phyloP scores from a whole-genome alignment of 2,113 vertebrate species.

The Hiodon alosoides region DNA sequence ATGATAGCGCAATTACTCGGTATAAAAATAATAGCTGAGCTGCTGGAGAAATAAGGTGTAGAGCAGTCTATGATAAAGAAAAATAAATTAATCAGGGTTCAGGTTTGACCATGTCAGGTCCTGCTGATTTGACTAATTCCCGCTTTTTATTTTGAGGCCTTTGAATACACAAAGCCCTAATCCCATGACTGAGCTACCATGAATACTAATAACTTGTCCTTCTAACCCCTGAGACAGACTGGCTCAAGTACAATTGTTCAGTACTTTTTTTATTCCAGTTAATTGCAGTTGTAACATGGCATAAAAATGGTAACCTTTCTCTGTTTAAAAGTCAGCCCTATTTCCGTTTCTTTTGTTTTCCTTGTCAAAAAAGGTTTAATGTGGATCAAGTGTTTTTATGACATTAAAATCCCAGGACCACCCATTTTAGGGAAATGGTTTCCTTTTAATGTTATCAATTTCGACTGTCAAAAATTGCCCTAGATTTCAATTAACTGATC shows the following conservation, averaged over 20 bases:
- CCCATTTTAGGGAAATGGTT: too few relatives aligned
- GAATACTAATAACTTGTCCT: too few relatives aligned
- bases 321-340: neutral
- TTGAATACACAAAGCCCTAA: neutral
- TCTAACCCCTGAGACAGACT: too few relatives aligned
- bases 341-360: neutral
- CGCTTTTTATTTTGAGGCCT: neutral
- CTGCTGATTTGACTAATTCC: conserved; percentile 17
- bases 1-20: conserved; percentile 48
- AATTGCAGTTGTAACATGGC: too few relatives aligned
- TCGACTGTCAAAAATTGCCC: neutral
- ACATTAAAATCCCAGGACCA: too few relatives aligned
- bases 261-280: neutral
- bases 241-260: too few relatives aligned
- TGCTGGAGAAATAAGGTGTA: conserved; percentile 37
- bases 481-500: neutral
- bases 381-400: neutral
- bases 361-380: neutral
- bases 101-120: neutral
- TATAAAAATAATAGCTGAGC: conserved; percentile 49
- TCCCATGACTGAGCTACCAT: too few relatives aligned
- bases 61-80: conserved; percentile 27
- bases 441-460: neutral
- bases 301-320: too few relatives aligned
- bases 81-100: conserved; percentile 18